phyloP scores from a whole-genome alignment of 2,797 vertebrate species.

The Orientallactaga sibirica region DNA sequence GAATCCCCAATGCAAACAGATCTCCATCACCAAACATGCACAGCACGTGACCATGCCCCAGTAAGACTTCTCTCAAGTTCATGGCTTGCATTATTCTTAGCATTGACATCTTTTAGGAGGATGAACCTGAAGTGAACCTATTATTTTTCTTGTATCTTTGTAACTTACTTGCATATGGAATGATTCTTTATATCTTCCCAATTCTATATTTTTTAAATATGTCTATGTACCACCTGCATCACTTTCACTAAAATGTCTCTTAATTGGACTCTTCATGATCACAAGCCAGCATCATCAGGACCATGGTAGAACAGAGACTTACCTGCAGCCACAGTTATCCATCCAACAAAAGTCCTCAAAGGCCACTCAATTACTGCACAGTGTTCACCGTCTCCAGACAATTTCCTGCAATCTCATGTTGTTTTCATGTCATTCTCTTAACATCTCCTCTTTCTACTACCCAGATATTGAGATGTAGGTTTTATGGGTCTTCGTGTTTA shows the following conservation, averaged over 20 bases:
- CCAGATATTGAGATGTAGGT: background rate
- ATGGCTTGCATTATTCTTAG: too few species aligned
- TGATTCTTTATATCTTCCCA: background rate
- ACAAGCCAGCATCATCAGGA: background rate
- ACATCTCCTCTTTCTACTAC: background rate
- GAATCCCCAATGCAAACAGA: too few species aligned
- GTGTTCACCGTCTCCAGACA: background rate
- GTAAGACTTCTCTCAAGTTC: too few species aligned
- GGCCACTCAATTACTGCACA: background rate
- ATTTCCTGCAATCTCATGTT: background rate
- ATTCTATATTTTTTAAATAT: background rate
- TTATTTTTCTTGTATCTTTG: background rate
- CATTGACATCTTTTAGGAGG: too few species aligned
- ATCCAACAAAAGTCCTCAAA: background rate
- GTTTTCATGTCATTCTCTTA: background rate
- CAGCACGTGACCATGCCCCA: too few species aligned
- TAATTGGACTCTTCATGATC: background rate
- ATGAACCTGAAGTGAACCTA: background rate
- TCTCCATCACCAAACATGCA: too few species aligned
- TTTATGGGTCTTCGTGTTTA: background rate
- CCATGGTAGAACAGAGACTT: background rate
- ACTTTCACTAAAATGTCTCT: background rate
- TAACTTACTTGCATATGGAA: background rate
- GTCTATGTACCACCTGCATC: background rate
- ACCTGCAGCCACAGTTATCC: background rate